Evolutionary conservation across 2,113 vertebrate species (phyloP).

Genomic region (Petromus typicus): DNA sequence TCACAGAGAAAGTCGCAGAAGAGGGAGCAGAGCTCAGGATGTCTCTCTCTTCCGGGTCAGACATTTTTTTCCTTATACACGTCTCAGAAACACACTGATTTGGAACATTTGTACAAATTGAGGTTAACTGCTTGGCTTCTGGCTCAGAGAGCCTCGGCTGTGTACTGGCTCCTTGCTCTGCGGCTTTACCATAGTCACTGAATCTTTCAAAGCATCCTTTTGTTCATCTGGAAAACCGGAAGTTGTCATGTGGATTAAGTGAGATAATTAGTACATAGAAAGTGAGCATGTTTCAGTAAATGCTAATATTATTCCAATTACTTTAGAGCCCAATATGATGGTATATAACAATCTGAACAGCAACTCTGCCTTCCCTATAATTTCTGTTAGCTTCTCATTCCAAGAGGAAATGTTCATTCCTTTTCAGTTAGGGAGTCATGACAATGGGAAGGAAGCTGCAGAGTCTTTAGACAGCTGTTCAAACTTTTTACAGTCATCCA

Average conservation of each 20-base stretch:
- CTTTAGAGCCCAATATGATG: neutral
- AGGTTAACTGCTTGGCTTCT: neutral
- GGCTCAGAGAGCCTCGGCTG: neutral
- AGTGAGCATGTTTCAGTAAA: constrained; percentile 5
- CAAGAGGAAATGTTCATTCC: neutral
- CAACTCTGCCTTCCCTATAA: neutral
- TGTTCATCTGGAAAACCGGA: constrained; percentile 8
- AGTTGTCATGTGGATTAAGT: neutral
- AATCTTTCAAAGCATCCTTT: neutral
- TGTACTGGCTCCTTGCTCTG: neutral
- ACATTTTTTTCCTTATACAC: neutral
- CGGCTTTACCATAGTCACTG: neutral
- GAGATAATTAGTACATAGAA: constrained; percentile 10
- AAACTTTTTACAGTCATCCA: neutral
- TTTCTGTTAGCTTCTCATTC: neutral
- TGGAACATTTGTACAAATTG: neutral
- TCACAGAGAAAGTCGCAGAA: neutral
- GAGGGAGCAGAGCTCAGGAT: neutral
- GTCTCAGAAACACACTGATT: constrained; percentile 43
- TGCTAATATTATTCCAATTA: neutral
- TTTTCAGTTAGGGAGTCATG: neutral
- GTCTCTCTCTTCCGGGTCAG: neutral
- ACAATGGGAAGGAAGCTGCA: neutral
- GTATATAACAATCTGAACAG: neutral
- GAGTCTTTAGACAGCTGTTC: neutral